Evolutionary conservation across 2,888 invertebrate genomes (phyloP).

Genomic region (Lamellibrachia satsuma): DNA sequence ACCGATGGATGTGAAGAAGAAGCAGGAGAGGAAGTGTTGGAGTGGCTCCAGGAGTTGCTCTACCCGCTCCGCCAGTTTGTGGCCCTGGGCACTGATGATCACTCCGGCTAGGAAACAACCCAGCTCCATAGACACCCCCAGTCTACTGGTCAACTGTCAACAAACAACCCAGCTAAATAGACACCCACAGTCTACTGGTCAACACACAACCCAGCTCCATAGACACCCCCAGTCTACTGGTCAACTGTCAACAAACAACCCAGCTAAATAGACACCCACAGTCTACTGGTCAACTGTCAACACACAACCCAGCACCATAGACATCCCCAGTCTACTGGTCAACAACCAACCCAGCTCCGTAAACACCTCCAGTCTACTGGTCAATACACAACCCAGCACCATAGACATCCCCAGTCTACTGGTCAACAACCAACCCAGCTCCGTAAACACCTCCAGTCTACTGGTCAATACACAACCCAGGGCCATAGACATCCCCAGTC

Average conservation of each 20-base stretch:
- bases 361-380: conserved; percentile 42
- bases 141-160: conserved; percentile 41
- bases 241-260: conserved; percentile 35
- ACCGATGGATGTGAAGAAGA: conserved; percentile 51
- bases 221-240: conserved; percentile 42
- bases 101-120: conserved; percentile 51
- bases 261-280: too few species aligned
- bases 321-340: conserved; percentile 36
- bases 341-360: conserved; percentile 51
- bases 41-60: conserved; percentile 43
- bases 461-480: conserved; percentile 23
- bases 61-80: conserved; percentile 36
- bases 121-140: conserved; percentile 48
- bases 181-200: conserved; percentile 36
- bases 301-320: too few species aligned
- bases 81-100: conserved; percentile 42
- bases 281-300: too few species aligned
- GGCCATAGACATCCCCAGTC: too few species aligned
- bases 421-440: conserved; percentile 49
- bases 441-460: conserved; percentile 44
- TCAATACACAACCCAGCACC: not conserved
- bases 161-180: not conserved
- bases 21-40: conserved; percentile 44
- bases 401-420: conserved; percentile 28
- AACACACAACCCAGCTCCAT: conserved; percentile 51